Base-by-base conservation (phyloP, 1,140 invertebrate species). In the Platorchestia sp. region DNA sequence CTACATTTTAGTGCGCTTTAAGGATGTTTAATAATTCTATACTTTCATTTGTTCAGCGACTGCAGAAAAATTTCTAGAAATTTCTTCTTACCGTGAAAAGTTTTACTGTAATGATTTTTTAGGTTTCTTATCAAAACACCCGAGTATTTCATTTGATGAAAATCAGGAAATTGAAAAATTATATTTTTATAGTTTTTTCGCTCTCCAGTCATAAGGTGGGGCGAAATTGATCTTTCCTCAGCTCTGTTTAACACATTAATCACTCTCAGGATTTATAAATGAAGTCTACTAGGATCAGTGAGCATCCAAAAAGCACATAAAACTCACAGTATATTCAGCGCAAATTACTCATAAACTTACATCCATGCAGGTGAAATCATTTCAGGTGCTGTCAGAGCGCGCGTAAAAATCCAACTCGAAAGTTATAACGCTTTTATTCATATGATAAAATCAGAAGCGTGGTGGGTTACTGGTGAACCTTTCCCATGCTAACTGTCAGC, bases 401-500 rank as follows among this genome's bases (percentile, higher is more conserved):
- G 59, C 59, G 27, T 75, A 75, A 75, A 75, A 75, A 75, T 75
- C 36, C 1, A 10, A 36, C 36, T 75, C 36, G 27, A 75, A 75
- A 75, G 59, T 19, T 75, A 22, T 75, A 75, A 14, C 14, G 27
- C 14, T 75, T 75, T 75, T 75, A 10, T 75, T 75, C 59, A 22
- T 75, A 75, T 19, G 27, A 75, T 75, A 75, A 75, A 75, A 75
- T 75, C 59, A 75, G 59, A 22, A 14, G 14, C 59, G 1, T 27
- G 1, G 59, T 75, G 59, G 59, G 59, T 75, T 75, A 10, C 59
- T 36, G 59, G 59, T 75, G 87, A 3, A 89, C 41, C 87, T 7
- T 89, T 89, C 87, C 43, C 43, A 89, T 89, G 87, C n/a, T 89
- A 89, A 89, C 87, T 89, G n/a, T 44, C 87, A 89, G 42, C 87